phyloP scores from a whole-genome alignment of 2,888 invertebrate genomes.

The Cosmia trapezina region DNA sequence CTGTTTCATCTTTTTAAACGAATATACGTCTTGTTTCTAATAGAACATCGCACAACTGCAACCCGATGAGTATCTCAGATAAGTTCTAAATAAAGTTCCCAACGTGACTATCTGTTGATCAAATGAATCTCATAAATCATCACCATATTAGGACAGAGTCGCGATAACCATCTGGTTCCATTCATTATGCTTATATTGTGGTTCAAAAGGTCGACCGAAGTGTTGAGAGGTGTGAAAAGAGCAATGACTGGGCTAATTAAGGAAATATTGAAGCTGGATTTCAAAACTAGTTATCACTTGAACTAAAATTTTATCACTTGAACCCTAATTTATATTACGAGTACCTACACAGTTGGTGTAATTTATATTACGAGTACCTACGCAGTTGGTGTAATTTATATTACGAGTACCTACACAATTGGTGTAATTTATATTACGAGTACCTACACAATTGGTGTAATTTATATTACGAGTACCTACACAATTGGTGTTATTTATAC shows the following conservation, averaged over 20 bases:
- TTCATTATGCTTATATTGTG: conserved; percentile 41
- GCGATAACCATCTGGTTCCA: conserved; percentile 49
- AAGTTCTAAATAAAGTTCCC: conserved; percentile 27
- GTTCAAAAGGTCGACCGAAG: conserved; percentile 41
- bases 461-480: too few species aligned
- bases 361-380: too few species aligned
- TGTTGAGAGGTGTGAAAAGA: conserved; percentile 22
- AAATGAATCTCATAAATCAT: conserved; percentile 51
- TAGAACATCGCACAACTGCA: conserved; percentile 22
- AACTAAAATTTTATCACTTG: not conserved
- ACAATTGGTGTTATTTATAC: not conserved
- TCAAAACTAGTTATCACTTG: not conserved
- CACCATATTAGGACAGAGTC: conserved; percentile 48
- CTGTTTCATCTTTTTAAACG: not conserved
- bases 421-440: not conserved
- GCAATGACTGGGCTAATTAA: conserved; percentile 48
- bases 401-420: too few species aligned
- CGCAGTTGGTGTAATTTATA: not conserved
- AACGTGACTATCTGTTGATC: conserved; percentile 48
- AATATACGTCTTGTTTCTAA: not conserved
- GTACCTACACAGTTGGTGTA: not conserved
- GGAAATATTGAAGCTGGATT: not conserved
- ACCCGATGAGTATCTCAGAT: conserved; percentile 27
- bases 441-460: not conserved
- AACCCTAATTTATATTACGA: not conserved